Evolutionary conservation across 2,797 vertebrate genomes (phyloP).

Genomic region (Muscicapa comitata): DNA sequence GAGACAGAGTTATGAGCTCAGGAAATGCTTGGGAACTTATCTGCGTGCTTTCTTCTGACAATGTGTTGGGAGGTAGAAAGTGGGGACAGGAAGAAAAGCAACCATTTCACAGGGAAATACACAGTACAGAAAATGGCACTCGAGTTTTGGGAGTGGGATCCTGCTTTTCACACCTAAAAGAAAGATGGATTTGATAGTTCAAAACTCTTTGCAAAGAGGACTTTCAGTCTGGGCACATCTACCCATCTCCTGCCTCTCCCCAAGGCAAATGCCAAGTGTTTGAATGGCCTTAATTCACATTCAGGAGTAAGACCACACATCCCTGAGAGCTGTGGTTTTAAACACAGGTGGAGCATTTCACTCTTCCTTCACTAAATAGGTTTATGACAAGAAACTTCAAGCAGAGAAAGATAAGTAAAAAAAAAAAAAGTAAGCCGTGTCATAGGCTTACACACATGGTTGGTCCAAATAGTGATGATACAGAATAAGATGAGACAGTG

Average conservation of each 20-base stretch:
- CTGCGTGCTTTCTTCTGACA: not conserved
- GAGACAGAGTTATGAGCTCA: not conserved
- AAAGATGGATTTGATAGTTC: not conserved
- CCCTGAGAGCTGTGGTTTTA: not conserved
- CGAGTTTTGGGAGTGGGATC: fast-evolving
- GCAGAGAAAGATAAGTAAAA: not conserved
- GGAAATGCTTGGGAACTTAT: slow-evolving; percentile 34
- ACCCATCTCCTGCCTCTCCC: not conserved
- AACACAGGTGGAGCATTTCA: not conserved
- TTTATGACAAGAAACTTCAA: not conserved
- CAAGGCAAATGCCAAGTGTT: not conserved
- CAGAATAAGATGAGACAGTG: not conserved
- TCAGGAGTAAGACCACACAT: not conserved
- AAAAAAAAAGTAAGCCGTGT: not conserved
- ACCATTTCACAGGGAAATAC: not conserved
- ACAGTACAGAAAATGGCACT: not conserved
- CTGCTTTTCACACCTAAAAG: not conserved
- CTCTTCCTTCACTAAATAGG: not conserved
- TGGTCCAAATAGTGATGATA: not conserved
- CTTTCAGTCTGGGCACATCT: not conserved
- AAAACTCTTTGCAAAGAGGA: not conserved
- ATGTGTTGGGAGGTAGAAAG: not conserved
- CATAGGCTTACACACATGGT: not conserved
- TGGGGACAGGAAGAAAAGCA: not conserved
- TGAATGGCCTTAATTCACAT: not conserved